A percentile compares a stretch with the other conserved stretches of the same genome.
Evolutionary conservation across 2,797 vertebrate species (phyloP).

Genomic region (Tokudaia tokunoshimensis): DNA sequence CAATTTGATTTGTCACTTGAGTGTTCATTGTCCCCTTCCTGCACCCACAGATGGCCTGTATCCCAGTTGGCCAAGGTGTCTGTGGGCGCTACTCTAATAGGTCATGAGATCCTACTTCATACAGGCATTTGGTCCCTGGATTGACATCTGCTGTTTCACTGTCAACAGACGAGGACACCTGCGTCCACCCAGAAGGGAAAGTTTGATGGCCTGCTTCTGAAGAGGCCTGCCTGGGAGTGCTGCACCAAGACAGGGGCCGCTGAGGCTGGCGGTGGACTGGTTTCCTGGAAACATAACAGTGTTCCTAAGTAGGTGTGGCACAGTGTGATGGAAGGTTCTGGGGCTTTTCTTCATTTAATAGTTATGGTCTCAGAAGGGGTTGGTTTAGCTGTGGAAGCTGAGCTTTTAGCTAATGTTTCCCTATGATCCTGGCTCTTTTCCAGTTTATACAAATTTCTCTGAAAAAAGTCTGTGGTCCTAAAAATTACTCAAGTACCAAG

Average conservation of each 20-base stretch:
- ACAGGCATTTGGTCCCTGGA: neutral
- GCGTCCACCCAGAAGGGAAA: neutral
- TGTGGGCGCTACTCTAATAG: neutral
- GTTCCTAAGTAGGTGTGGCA: neutral
- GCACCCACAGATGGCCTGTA: neutral
- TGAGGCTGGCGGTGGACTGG: neutral
- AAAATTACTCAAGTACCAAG: conserved; percentile 26
- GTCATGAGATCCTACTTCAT: neutral
- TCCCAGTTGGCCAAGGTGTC: neutral
- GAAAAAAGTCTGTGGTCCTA: conserved; percentile 38
- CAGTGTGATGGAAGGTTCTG: neutral
- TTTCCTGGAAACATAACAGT: neutral
- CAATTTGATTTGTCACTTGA: neutral
- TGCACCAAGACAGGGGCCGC: neutral
- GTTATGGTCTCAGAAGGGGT: neutral
- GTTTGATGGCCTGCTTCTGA: neutral
- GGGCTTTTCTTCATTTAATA: neutral
- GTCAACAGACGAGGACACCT: neutral
- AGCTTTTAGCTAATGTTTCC: conserved; percentile 48
- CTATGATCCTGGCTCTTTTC: conserved; percentile 39
- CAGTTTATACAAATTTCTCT: conserved; percentile 36
- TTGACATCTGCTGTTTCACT: neutral
- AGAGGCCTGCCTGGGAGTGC: neutral
- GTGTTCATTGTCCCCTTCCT: neutral
- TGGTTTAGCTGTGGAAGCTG: neutral